Conservation (phyloP, 2,797 vertebrate genomes). For the Buceros bicornis region DNA sequence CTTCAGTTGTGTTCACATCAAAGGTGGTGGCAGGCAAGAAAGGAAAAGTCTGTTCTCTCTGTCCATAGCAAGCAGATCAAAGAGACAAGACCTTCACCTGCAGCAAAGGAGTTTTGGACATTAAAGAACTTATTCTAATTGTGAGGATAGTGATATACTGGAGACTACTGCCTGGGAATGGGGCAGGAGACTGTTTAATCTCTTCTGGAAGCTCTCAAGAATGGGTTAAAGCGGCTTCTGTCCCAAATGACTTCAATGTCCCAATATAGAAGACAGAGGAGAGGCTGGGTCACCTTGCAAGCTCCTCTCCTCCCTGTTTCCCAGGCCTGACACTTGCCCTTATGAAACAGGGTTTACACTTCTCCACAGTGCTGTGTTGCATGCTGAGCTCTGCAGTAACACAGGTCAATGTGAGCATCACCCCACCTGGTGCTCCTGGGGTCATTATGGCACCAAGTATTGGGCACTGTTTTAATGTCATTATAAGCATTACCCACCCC, state of each 20-base stretch:
- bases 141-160: not conserved
- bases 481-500: not conserved
- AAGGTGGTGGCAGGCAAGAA: not conserved
- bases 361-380: not conserved
- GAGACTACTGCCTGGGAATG: not conserved
- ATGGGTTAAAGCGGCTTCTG: not conserved
- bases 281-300: not conserved
- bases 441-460: not conserved
- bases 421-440: not conserved
- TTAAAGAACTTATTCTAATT: not conserved
- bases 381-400: not conserved
- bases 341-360: not conserved
- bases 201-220: not conserved
- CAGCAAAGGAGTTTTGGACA: not conserved
- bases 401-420: not conserved
- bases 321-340: not conserved
- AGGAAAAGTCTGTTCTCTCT: not conserved
- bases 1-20: not conserved
- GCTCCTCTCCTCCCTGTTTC: not conserved
- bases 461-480: not conserved
- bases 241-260: not conserved
- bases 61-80: accelerated
- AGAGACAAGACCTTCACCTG: not conserved
- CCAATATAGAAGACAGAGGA: not conserved
- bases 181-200: not conserved